Conservation (phyloP, 2,113 vertebrate genomes). For the Tenebrosternarchus preto region DNA sequence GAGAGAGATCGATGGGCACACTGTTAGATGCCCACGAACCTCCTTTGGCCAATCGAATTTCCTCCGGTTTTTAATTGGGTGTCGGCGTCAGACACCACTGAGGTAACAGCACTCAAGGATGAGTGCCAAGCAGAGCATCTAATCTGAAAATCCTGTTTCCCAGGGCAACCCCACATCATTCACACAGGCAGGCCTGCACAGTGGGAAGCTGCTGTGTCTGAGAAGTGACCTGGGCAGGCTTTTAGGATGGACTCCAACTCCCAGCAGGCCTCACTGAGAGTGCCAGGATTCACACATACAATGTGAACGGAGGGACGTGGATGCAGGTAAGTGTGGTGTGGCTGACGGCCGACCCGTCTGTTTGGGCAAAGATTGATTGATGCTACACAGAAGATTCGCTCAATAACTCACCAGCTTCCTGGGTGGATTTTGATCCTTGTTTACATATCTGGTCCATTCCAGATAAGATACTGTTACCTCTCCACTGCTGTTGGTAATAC, state of each 20-base stretch:
- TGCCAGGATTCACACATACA: not conserved
- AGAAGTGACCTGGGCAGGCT: constrained; percentile 20
- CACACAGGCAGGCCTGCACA: not conserved
- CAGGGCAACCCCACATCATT: constrained; percentile 39
- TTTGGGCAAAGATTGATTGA: too few species aligned
- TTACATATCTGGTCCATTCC: too few species aligned
- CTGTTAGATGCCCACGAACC: constrained; percentile 40
- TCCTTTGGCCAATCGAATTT: constrained; percentile 31
- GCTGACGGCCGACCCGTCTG: too few species aligned
- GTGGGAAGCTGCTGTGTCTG: constrained; percentile 31
- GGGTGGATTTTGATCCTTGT: too few species aligned
- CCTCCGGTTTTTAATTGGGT: constrained; percentile 38
- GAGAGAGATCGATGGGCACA: constrained; percentile 50
- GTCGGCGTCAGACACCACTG: constrained; percentile 27
- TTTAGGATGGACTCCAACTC: constrained; percentile 11
- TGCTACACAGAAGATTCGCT: too few species aligned
- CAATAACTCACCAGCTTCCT: too few species aligned
- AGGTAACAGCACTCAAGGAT: constrained; percentile 41
- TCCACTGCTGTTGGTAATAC: too few species aligned
- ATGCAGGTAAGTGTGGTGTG: not conserved
- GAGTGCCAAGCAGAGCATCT: constrained; percentile 37
- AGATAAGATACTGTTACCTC: too few species aligned
- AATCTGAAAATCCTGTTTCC: constrained; percentile 50
- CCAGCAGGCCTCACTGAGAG: constrained; percentile 16
- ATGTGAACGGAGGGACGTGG: not conserved